Conservation (phyloP, 2,888 invertebrate species). For the Gastracanthus pulcherrimus region DNA sequence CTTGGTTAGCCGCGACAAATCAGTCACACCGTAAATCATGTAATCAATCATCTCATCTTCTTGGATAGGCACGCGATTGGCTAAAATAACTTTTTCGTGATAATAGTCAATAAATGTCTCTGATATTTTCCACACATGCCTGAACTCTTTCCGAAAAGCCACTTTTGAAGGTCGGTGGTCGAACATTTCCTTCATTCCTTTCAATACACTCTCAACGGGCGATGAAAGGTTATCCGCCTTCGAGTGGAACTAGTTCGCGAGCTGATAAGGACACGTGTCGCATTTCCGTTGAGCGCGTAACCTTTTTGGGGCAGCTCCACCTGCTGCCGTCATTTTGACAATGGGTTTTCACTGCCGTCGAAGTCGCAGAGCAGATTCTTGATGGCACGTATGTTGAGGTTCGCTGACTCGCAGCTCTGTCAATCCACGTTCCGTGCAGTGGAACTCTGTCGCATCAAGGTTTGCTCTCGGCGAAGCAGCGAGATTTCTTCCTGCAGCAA, state of each 20-base stretch:
- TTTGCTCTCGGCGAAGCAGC: not conserved
- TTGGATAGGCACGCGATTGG: too few relatives aligned
- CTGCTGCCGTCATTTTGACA: constrained; percentile 54
- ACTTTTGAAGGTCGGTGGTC: too few relatives aligned
- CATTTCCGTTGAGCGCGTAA: constrained; percentile 51
- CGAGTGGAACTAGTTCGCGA: constrained; percentile 59
- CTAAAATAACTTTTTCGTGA: too few relatives aligned
- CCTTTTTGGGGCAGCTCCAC: constrained; percentile 45
- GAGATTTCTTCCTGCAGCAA: not conserved
- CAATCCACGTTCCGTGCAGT: not conserved
- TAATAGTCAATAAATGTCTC: too few relatives aligned
- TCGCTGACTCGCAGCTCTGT: not conserved
- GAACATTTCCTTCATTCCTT: too few relatives aligned
- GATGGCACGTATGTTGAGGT: not conserved
- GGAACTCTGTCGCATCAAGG: not conserved
- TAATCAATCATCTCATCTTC: too few relatives aligned
- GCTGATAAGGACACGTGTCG: constrained; percentile 54
- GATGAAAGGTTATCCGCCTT: constrained; percentile 42
- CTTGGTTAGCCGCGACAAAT: too few relatives aligned
- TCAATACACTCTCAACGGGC: constrained; percentile 31
- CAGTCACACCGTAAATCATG: too few relatives aligned
- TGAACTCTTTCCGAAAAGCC: too few relatives aligned
- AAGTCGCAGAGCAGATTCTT: constrained; percentile 51
- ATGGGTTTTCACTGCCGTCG: constrained; percentile 46
- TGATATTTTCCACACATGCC: too few relatives aligned